Evolutionary conservation across 2,888 invertebrate genomes (phyloP), one percentile per base, ranked within the genome.

Genomic region (Leptopilina syphax): DNA sequence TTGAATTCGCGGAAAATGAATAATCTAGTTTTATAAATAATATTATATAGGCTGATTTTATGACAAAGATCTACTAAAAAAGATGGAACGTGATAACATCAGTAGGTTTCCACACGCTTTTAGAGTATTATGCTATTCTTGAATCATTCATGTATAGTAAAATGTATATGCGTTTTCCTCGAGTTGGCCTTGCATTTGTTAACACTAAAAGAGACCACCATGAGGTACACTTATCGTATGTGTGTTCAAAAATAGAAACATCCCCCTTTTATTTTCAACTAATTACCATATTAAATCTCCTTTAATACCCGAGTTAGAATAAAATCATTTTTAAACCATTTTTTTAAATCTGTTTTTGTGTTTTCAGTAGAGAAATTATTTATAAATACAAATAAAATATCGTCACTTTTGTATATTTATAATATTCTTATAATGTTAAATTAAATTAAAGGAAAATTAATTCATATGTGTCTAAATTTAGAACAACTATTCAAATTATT

Each of bases 181-280:
- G 68, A 50, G 68, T 27, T 68, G 68, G 68, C 68, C 50, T 68
- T 68, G 68, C 50, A 18, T 68, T 68, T 24, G 68, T 13, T 44
- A 68, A 12, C 24, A 12, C 68, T 68, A 24, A 12, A 68, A 68
- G 50, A 50, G 50, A 68, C 50, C 68, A 68, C 68, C 50, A 50
- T 27, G 47, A 1, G 68, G n/a, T 66, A 68, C 34, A 34, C 34
- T 18, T 24, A 10, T 50, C 4, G 34, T 34, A 47, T 24, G 44
- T 7, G n/a, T 24, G 44, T 68, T 50, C 50, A 13, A 68, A 50
- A 68, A 68, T 68, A 68, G 13, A 50, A 50, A 50, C 24, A 68
- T 68, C 50, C 50, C 50, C 50, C 9, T 67, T 47, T 50, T 68
- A 12, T 24, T 24, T 50, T 24, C 9, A 50, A 50, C 50, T 50